Percentiles rank a stretch among this genome's conserved stretches.
phyloP scores from a whole-genome alignment of 2,113 vertebrate species.

The Silurus asotus region DNA sequence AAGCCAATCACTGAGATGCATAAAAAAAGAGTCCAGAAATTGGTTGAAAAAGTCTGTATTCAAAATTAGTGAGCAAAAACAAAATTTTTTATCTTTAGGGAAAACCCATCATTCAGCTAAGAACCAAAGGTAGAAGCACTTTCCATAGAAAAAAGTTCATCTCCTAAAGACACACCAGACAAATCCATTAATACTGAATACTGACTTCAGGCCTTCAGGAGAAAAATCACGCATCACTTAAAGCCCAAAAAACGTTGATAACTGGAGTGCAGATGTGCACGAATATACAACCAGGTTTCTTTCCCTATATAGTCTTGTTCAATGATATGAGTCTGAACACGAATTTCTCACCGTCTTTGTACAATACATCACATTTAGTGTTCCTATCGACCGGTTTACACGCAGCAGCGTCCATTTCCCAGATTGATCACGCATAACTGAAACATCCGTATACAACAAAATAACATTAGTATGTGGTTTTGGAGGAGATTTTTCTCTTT shows the following conservation, averaged over 20 bases:
- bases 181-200: conserved; percentile 20
- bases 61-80: conserved; percentile 19
- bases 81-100: neutral
- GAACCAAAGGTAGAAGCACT: neutral
- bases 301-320: conserved; percentile 21
- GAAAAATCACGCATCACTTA: conserved; percentile 31
- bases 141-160: conserved; percentile 3
- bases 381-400: conserved; percentile 72
- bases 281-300: conserved; percentile 38
- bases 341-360: conserved; percentile 63
- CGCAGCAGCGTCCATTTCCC: conserved; percentile 77
- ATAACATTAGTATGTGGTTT: conserved; percentile 67
- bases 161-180: conserved; percentile 19
- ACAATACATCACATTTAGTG: conserved; percentile 77
- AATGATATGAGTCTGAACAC: conserved; percentile 44
- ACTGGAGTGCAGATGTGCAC: conserved; percentile 45
- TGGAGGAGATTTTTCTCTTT: conserved; percentile 36
- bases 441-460: conserved; percentile 69
- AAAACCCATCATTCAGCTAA: conserved; percentile 2
- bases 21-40: neutral
- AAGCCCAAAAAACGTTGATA: conserved; percentile 19
- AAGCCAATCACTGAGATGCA: neutral
- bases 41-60: conserved; percentile 15
- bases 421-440: conserved; percentile 78
- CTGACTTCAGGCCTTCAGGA: conserved; percentile 7